Evolutionary conservation across 2,113 vertebrate species (phyloP), one percentile per base, ranked within the genome.

Genomic region (Colius striatus): DNA sequence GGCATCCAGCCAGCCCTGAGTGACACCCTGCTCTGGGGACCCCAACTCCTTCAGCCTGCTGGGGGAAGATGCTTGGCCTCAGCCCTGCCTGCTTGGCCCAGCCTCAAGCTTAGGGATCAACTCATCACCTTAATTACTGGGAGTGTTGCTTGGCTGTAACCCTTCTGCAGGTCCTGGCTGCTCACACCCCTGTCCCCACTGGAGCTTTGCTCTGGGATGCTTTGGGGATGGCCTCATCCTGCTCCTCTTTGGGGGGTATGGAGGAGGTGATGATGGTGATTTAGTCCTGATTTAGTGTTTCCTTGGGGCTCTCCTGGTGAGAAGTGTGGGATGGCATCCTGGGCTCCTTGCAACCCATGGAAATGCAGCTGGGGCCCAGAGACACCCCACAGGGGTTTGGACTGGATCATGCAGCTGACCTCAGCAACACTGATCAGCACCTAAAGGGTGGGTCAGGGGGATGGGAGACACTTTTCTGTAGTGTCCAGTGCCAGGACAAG

Each of bases 171-270:
- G 21, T 43, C 41, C 84, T 1, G 9, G 54, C 57, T 3, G 3
- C 41, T 71, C 53, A 6, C 1, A 9, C 38, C 74, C 26, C 27
- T 9, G 53, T 41, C 43, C 61, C 58, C 5, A 20, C 61, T 45
- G 63, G 48, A 45, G 84, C 81, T 4, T 5, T 34, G 32, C 45
- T 41, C 36, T 1, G 4, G 34, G 19, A 19, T 53, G 70, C n/a
- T 50, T 23, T 5, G 38, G 79, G 57, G 6, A 8, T 0, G 5
- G 55, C 11, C 78, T 6, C 13, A 9, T 36, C 76, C 85, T 4
- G 48, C 70, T 29, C 48, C 23, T 30, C 21, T 1, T 8, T 3
- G 8, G 4, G 1, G 75, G 45, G 8, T 6, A 0, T 1, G 0
- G 0, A 17, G 57, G 22, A 8, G 38, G 4, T 22, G 72, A 21